Conservation (phyloP, 2,113 vertebrate species). For the Cyphomyrus discorhynchus region DNA sequence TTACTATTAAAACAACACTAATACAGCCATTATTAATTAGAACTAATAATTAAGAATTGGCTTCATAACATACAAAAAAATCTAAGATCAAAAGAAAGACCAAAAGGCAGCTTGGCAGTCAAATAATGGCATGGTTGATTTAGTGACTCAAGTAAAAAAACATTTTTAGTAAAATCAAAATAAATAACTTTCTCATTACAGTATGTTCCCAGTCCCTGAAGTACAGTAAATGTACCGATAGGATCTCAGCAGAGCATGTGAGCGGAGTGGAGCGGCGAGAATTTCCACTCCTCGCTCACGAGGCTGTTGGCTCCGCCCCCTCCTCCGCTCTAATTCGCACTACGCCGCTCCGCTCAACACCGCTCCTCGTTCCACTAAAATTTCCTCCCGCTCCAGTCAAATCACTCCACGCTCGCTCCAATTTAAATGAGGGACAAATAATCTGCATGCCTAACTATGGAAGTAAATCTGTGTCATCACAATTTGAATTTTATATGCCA, state of each 20-base stretch:
- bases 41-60: neutral
- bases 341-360: no score
- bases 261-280: no score
- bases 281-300: no score
- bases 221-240: neutral
- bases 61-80: neutral
- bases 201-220: neutral
- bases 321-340: no score
- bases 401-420: no score
- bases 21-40: neutral
- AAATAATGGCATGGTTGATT: neutral
- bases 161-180: neutral
- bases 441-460: no score
- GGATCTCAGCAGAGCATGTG: neutral
- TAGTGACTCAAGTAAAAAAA: neutral
- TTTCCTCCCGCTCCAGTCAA: no score
- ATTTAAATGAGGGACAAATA: no score
- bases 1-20: neutral
- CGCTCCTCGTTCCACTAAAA: no score
- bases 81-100: neutral
- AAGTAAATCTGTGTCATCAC: no score
- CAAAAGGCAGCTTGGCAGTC: neutral
- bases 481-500: no score
- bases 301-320: no score
- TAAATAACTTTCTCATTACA: neutral